These are phyloP conservation scores for Lithosia quadra DNA, from an alignment of 2,888 invertebrate genomes.

Conservation along the genomic window DNA sequence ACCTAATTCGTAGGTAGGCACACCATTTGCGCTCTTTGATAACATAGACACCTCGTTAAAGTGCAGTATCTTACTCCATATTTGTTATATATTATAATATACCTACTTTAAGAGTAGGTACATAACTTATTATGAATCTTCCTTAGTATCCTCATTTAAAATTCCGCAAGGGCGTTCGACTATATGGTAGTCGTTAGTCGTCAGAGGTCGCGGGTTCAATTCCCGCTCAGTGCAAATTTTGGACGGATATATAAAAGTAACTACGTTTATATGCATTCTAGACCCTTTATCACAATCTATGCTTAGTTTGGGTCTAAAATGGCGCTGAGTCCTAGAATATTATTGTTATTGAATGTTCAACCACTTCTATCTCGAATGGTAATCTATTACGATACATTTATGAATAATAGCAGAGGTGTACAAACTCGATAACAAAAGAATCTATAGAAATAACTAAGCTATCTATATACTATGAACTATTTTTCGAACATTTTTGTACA, in stretches of 20 bases:
- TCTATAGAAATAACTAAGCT: conserved; percentile 20
- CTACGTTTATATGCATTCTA: no score
- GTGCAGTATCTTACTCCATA: neutral
- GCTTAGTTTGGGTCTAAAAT: neutral
- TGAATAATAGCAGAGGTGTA: conserved; percentile 24
- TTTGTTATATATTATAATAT: neutral
- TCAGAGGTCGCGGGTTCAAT: no score
- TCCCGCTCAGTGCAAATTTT: neutral
- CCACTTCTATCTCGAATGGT: conserved; percentile 30
- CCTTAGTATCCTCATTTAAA: conserved; percentile 18
- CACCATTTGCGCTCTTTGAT: neutral
- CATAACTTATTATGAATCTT: conserved; percentile 26
- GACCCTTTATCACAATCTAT: no score
- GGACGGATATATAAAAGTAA: neutral
- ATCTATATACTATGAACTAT: conserved; percentile 38
- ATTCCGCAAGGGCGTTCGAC: neutral
- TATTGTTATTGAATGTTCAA: conserved; percentile 4
- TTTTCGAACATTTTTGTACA: conserved; percentile 50
- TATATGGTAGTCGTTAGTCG: no score
- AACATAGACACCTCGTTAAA: neutral
- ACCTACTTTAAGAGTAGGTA: conserved; percentile 2
- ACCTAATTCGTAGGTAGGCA: neutral
- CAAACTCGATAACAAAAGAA: conserved; percentile 21
- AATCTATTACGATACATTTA: neutral
- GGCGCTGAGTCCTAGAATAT: neutral